phyloP scores from a whole-genome alignment of 2,113 vertebrate species.

The Antechinus flavipes region DNA sequence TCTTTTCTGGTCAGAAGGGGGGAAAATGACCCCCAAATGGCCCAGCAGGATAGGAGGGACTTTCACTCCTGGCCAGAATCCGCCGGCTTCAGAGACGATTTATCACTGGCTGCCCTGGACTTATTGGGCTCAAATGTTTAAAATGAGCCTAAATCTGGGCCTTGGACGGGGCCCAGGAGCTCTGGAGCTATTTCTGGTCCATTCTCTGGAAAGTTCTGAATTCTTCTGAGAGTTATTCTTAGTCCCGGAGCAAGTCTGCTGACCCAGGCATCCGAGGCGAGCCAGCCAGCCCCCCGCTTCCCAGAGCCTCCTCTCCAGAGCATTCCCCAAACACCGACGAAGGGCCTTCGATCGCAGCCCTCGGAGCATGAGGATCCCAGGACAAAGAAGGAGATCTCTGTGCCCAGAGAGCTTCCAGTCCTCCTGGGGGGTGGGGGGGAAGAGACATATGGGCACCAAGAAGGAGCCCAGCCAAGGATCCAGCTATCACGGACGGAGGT shows the following conservation, averaged over 20 bases:
- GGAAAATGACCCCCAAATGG: neutral
- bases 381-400: neutral
- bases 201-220: neutral
- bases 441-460: neutral
- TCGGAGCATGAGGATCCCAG: neutral
- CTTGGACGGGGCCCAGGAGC: neutral
- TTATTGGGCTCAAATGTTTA: neutral
- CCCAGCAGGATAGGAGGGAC: neutral
- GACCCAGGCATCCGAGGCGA: neutral
- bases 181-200: neutral
- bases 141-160: neutral
- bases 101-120: neutral
- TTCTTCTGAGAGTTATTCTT: neutral
- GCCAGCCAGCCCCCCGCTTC: neutral
- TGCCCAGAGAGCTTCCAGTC: neutral
- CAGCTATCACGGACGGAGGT: neutral
- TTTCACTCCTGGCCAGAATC: neutral
- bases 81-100: neutral
- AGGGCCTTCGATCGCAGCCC: neutral
- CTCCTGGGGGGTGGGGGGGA: neutral
- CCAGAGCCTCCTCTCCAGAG: neutral
- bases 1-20: neutral
- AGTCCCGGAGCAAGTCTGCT: neutral
- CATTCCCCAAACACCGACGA: neutral
- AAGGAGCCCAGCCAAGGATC: neutral